Conservation (phyloP, 2,797 vertebrate genomes). For the Peromyscus eremicus region DNA sequence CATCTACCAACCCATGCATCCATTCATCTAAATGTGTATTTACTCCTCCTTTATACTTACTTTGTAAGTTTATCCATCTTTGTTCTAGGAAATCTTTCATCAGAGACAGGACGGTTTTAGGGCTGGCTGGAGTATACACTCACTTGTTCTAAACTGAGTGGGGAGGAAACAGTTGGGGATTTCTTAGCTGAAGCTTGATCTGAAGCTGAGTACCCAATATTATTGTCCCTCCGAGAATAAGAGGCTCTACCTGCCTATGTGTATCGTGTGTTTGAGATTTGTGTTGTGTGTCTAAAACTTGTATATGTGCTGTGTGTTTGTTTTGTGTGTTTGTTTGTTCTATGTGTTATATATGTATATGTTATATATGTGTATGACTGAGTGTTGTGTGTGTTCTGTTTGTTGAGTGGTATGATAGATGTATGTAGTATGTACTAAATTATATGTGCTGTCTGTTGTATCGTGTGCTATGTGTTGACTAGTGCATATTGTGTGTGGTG, state of each 20-base stretch:
- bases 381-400: no score
- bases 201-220: neutral
- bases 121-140: neutral
- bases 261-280: neutral
- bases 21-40: neutral
- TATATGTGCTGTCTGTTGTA: neutral
- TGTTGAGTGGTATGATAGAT: neutral
- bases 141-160: neutral
- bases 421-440: neutral
- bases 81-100: neutral
- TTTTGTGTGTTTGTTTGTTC: neutral
- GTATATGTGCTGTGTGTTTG: neutral
- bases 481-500: neutral
- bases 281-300: neutral
- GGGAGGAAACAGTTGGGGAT: neutral
- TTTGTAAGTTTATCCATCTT: neutral
- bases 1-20: neutral
- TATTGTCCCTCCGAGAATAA: neutral
- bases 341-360: neutral
- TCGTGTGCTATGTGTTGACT: neutral
- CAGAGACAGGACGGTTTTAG: neutral
- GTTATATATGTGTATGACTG: neutral
- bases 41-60: neutral
- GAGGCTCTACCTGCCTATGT: neutral
- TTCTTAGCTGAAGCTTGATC: neutral